Conservation (phyloP, 1,140 invertebrate species). For the Achatina immaculata region DNA sequence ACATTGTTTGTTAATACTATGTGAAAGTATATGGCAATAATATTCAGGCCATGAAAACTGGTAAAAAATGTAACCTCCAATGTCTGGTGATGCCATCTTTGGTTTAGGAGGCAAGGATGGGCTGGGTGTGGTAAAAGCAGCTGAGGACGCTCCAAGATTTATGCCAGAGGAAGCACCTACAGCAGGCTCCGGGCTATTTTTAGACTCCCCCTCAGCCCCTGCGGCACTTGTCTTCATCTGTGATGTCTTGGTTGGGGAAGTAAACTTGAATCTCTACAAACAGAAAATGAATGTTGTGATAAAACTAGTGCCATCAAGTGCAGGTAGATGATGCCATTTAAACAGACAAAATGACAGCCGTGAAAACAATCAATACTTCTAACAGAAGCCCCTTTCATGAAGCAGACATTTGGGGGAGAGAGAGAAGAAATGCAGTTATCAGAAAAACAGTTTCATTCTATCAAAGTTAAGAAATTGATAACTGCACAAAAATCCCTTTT, state of each 20-base stretch:
- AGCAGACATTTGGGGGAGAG: too few relatives aligned
- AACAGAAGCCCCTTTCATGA: too few relatives aligned
- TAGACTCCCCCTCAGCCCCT: slow-evolving; percentile 37
- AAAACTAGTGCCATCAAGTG: background rate
- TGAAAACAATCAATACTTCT: too few relatives aligned
- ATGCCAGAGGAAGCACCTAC: slow-evolving; percentile 29
- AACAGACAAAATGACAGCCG: background rate
- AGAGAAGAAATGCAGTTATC: too few relatives aligned
- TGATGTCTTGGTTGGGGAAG: slow-evolving; percentile 54
- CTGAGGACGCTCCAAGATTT: background rate
- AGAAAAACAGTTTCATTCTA: too few relatives aligned
- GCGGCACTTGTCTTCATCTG: slow-evolving; percentile 12
- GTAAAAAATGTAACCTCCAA: slow-evolving; percentile 30
- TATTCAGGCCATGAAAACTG: too few relatives aligned
- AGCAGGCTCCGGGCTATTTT: slow-evolving; percentile 38
- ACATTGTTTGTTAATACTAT: too few relatives aligned
- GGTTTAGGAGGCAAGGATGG: slow-evolving; percentile 38
- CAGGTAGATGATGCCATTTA: background rate
- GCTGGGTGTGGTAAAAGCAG: slow-evolving; percentile 19
- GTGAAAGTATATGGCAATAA: too few relatives aligned
- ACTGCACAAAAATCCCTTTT: too few relatives aligned
- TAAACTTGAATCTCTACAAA: slow-evolving; percentile 57
- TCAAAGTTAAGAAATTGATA: too few relatives aligned
- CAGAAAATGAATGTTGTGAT: background rate
- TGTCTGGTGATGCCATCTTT: slow-evolving; percentile 24